phyloP scores from a whole-genome alignment of 2,888 invertebrate species.

The Drosophila bunnanda region DNA sequence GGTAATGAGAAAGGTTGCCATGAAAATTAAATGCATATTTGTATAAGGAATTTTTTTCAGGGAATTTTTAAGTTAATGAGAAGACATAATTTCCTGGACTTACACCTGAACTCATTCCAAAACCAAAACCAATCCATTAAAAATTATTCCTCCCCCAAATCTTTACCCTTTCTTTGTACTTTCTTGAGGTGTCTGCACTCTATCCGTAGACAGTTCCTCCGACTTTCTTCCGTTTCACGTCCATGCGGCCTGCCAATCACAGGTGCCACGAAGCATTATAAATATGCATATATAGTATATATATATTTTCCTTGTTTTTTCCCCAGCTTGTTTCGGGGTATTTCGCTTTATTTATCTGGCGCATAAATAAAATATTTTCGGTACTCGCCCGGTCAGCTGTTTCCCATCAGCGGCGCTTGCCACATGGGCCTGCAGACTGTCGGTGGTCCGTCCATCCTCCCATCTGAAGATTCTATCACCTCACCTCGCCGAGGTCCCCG shows the following conservation, averaged over 20 bases:
- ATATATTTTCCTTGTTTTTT: not conserved
- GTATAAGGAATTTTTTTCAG: not conserved
- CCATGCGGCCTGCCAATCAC: constrained; percentile 69
- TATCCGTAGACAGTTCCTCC: constrained; percentile 26
- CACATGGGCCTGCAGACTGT: constrained; percentile 51
- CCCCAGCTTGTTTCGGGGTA: constrained; percentile 27
- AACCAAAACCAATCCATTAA: not conserved
- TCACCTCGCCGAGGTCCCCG: constrained; percentile 23
- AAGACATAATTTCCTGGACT: not conserved
- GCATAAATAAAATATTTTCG: constrained; percentile 76
- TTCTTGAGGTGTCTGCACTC: constrained; percentile 23
- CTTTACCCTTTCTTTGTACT: not conserved
- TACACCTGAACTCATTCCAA: constrained; percentile 3
- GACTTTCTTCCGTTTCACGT: constrained; percentile 32
- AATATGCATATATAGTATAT: constrained; percentile 2
- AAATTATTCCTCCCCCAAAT: not conserved
- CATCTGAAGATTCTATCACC: constrained; percentile 62
- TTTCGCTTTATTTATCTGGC: constrained; percentile 69
- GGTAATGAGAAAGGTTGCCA: constrained; percentile 7
- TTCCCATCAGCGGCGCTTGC: constrained; percentile 73
- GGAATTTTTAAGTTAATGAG: not conserved
- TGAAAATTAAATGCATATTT: not conserved
- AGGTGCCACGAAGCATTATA: constrained; percentile 20
- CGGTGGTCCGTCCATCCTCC: constrained; percentile 57
- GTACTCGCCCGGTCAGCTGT: constrained; percentile 73